Base-by-base conservation (phyloP, 2,888 invertebrate genomes). In the Diplolepis rosae region DNA sequence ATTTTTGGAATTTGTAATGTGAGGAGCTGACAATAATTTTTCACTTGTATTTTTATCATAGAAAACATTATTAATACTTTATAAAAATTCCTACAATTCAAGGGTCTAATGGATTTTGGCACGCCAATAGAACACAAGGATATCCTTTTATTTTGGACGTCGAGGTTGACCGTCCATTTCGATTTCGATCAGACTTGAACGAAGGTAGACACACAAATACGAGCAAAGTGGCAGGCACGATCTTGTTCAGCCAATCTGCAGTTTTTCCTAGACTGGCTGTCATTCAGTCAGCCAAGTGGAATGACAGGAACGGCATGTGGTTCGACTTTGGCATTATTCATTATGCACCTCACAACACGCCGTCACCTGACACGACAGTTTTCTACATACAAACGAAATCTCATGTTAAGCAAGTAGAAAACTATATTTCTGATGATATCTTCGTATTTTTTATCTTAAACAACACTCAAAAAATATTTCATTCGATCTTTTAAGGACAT, bases 281-380 rank as follows among this genome's bases (percentile, higher is more conserved):
- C 87, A 87, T 85, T 85, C 87, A 87, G 87, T 87, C 87, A 86
- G 81, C 82, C 82, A 79, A 84, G 81, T 80, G 82, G 84, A 86
- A 85, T 84, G 85, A 85, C 86, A 85, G 84, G 82, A 84, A 85
- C 82, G 82, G 84, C 84, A 84, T 84, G 87, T 81, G 87, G 86
- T 87, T 87, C 84, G 79, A 82, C 87, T 84, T 85, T 80, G 80
- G 81, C 84, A 84, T 87, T 87, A 87, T 88, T 87, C 84, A 88
- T 88, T 87, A 87, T 87, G 87, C 84, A 87, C 82, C 82, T 85
- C 83, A 81, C 85, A 86, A 86, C 86, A 86, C 82, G 82, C 86
- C 86, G 86, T 85, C 87, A 85, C 85, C 85, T 84, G 83, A 83
- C 82, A 73, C 77, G 76, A 68, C 75, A 77, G 69, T 69, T 65